Base-by-base conservation (phyloP, 2,797 vertebrate genomes). In the Girardinus metallicus region DNA sequence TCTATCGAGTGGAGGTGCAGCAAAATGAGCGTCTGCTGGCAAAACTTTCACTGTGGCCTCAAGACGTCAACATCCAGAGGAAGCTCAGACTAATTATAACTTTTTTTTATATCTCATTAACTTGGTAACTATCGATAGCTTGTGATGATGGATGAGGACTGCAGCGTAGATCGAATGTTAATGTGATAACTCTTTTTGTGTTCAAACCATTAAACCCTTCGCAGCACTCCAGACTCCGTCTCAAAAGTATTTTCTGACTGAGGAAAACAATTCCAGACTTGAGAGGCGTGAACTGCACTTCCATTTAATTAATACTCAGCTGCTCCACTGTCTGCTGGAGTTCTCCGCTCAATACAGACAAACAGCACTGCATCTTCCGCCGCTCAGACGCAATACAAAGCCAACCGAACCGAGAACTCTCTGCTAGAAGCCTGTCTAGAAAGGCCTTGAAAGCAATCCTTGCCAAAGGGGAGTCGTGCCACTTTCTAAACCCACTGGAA, bases 191-290 rank as follows among this genome's bases (percentile, higher is more conserved):
- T 43, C 21, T 5, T 44, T n/a, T n/a, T n/a, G 39, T 71, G 23
- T 71, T 44, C 26, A 29, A n/a, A 71, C n/a, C 41, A 70, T 41
- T 21, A 39, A 39, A 43, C 23, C 39, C 13, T 21, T n/a, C 1
- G 15, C 15, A 41, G 64, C 62, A 26, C 64, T 72, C 13, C 43
- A 31, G 43, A 72, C n/a, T 46, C 36, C 39, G 10, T 36, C 64
- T 39, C 34, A 29, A 72, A 44, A 72, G 12, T 44, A 29, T 72
- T 72, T 29, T 72, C 12, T 16, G 26, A 41, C 34, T 66, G 62
- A 66, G 36, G 60, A 44, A 71, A 71, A n/a, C 12, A 15, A 70
- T 39, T 44, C 66, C 66, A 44, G 39, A 72, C 68, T 72, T 71
- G 29, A 71, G 41, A 70, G 41, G 66, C 46, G 68, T 71, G 43